Evolutionary conservation across 2,113 vertebrate genomes (phyloP), one percentile per base, ranked within the genome.

Genomic region (Cynoglossus semilaevis): DNA sequence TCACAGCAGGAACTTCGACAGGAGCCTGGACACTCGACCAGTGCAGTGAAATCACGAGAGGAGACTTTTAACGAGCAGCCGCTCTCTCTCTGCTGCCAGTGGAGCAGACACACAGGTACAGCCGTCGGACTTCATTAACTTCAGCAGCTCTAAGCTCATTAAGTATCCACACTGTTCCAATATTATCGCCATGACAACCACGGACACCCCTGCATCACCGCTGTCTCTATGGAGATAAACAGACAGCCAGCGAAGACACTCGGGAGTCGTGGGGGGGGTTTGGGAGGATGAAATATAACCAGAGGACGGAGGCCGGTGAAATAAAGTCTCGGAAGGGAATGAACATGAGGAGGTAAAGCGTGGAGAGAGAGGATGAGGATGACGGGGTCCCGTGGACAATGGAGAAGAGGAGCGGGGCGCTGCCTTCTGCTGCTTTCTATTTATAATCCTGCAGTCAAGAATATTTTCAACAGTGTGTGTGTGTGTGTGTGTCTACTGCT

Each of bases 381-480:
- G 72, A 81, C 59, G 57, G 74, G 75, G 72, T 77, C 67, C 66
- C 71, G 58, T 10, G 69, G 60, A 81, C 54, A 53, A 0, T 48
- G 51, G 50, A 63, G 62, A 70, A 19, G 48, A 71, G 62, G 57
- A 74, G 58, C 75, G 62, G 60, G 64, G 63, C 42, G 51, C 74
- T 70, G 70, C 72, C 69, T 82, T 78, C 63, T 78, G 65, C 71
- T 72, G 70, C 54, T 37, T 66, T 82, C 82, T 87, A 88, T 88
- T 85, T 81, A 72, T 87, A 87, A 84, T 74, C 76, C 66, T 75
- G 70, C 74, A 81, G 81, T 73, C 57, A 67, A 71, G 72, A 79
- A 63, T 77, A 57, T 70, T 67, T 83, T 42, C 34, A 71, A 70
- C 43, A 57, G 70, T 9, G 15, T 22, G 40, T 51, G 17, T 44